Evolutionary conservation across 2,113 vertebrate species (phyloP).

Genomic region (Ctenomys sociabilis): DNA sequence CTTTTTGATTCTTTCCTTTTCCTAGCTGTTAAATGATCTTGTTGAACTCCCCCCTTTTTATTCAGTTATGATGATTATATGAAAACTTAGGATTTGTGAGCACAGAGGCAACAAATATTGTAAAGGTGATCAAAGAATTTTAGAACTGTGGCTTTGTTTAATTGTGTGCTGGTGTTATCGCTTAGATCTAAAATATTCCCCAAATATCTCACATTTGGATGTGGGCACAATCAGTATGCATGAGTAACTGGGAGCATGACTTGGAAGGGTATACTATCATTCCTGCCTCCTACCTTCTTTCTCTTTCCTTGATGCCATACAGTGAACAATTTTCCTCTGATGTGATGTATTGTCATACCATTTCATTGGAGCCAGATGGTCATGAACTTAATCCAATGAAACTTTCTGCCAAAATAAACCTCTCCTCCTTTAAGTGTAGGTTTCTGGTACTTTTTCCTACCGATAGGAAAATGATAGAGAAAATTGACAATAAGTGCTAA

Average conservation of each 20-base stretch:
- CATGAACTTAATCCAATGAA: background rate
- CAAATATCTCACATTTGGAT: background rate
- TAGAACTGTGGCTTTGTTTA: background rate
- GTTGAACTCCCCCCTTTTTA: slow-evolving; percentile 9
- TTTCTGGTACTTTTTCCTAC: background rate
- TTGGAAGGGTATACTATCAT: background rate
- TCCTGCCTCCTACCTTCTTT: background rate
- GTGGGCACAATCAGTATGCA: background rate
- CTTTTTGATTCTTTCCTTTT: slow-evolving; percentile 37
- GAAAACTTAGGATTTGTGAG: slow-evolving; percentile 18
- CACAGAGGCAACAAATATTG: slow-evolving; percentile 38
- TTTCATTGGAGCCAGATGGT: background rate
- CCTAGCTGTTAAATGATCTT: slow-evolving; percentile 29
- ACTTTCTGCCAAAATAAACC: background rate
- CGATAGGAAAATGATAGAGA: background rate
- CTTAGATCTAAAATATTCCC: background rate
- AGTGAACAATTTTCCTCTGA: background rate
- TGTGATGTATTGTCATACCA: background rate
- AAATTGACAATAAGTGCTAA: background rate
- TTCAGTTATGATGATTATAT: slow-evolving; percentile 26
- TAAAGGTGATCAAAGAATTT: background rate
- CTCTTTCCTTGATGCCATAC: background rate
- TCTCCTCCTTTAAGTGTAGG: background rate
- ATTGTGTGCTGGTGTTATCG: background rate
- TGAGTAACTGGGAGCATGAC: background rate